A percentile compares a stretch with the other conserved stretches of the same genome.
Conservation (phyloP, 2,113 vertebrate species). For the Platichthys stellatus region DNA sequence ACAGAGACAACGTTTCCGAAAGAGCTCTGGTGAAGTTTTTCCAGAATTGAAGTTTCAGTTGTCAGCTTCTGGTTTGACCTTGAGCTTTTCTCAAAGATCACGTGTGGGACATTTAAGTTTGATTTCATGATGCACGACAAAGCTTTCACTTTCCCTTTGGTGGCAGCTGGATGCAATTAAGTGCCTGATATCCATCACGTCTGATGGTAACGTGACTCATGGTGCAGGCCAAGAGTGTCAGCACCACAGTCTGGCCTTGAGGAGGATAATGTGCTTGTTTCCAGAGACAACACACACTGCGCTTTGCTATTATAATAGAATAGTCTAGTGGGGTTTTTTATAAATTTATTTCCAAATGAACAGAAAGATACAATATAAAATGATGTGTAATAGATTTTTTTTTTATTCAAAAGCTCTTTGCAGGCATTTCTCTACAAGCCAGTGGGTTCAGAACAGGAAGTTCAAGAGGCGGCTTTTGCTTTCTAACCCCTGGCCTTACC, state of each 20-base stretch:
- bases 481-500: conserved; percentile 50
- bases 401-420: background rate
- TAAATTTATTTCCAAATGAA: background rate
- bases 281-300: background rate
- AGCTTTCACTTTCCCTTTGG: conserved; percentile 42
- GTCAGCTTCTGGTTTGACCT: background rate
- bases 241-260: conserved; percentile 51
- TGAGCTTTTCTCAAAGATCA: conserved; percentile 20
- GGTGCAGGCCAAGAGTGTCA: conserved; percentile 29
- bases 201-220: conserved; percentile 43
- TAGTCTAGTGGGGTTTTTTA: background rate
- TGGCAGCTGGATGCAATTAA: conserved; percentile 29
- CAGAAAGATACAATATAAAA: background rate
- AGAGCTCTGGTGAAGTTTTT: too few species aligned
- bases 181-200: conserved; percentile 38
- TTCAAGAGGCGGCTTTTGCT: conserved; percentile 50
- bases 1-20: background rate
- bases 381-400: too few species aligned
- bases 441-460: conserved; percentile 41
- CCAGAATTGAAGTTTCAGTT: too few species aligned
- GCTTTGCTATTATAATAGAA: background rate
- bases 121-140: conserved; percentile 31
- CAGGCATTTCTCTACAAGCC: conserved; percentile 2
- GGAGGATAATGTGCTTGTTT: conserved; percentile 15
- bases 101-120: conserved; percentile 25